These are phyloP conservation scores for Pseudachorutes palmiensis DNA, from an alignment of 1,140 invertebrate species.

Conservation along the genomic window DNA sequence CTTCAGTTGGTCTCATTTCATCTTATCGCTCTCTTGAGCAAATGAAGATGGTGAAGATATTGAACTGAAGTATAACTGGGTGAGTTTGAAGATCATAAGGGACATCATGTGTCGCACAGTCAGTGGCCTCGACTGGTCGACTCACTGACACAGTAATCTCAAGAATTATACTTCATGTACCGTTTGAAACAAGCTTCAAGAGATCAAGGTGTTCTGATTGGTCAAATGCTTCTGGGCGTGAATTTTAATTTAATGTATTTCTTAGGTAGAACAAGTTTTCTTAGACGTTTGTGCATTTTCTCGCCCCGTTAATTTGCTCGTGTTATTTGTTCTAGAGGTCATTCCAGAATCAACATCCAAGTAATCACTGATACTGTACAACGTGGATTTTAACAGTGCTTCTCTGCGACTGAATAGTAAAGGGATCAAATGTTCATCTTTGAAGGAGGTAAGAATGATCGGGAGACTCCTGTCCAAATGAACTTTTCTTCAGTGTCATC, in stretches of 20 bases:
- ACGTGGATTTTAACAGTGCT: constrained; percentile 23
- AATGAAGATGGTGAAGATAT: constrained; percentile 18
- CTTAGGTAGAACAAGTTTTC: constrained; percentile 49
- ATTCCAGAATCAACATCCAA: background rate
- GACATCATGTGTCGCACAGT: constrained; percentile 58
- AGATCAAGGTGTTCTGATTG: constrained; percentile 66
- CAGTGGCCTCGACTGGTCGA: constrained; percentile 54
- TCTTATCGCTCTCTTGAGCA: constrained; percentile 28
- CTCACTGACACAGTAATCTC: constrained; percentile 53
- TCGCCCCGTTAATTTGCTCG: constrained; percentile 43
- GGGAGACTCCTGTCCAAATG: too few relatives aligned
- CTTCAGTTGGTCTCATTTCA: constrained; percentile 1
- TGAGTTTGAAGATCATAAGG: constrained; percentile 62
- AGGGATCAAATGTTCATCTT: constrained; percentile 49
- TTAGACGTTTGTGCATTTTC: constrained; percentile 55
- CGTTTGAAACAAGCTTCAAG: constrained; percentile 60
- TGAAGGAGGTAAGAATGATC: too few relatives aligned
- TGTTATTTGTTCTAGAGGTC: constrained; percentile 31
- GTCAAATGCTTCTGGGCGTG: constrained; percentile 69
- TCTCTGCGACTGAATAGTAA: constrained; percentile 49
- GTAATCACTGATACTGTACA: constrained; percentile 14
- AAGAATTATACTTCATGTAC: constrained; percentile 60
- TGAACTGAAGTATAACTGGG: constrained; percentile 51
- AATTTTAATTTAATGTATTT: constrained; percentile 65
- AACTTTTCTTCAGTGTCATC: constrained; percentile 52